These are phyloP conservation scores for Boloria selene DNA, from an alignment of 2,888 invertebrate species.

Conservation along the genomic window DNA sequence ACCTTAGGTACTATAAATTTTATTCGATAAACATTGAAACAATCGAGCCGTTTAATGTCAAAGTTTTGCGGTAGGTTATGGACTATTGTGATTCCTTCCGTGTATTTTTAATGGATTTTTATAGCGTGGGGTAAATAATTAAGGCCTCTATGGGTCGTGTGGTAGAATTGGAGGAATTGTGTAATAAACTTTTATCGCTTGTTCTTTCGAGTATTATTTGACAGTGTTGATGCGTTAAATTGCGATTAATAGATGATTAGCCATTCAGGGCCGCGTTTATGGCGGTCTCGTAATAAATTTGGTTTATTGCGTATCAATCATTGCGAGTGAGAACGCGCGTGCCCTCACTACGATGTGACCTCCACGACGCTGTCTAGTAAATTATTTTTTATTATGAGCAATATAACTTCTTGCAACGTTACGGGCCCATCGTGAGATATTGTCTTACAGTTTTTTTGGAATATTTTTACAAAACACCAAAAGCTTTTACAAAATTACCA, in stretches of 20 bases:
- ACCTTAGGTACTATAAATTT: conserved; percentile 67
- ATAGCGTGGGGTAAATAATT: conserved; percentile 31
- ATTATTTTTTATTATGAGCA: conserved; percentile 46
- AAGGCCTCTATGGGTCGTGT: background rate
- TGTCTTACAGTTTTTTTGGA: conserved; percentile 5
- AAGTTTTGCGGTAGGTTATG: conserved; percentile 75
- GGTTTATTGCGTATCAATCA: conserved; percentile 76
- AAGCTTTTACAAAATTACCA: no score
- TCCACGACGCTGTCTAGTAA: conserved; percentile 46
- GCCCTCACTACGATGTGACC: conserved; percentile 47
- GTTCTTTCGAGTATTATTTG: conserved; percentile 75
- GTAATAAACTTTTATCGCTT: conserved; percentile 69
- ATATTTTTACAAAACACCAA: background rate
- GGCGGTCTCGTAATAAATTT: conserved; percentile 72
- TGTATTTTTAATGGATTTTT: conserved; percentile 48
- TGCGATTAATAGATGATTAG: conserved; percentile 78
- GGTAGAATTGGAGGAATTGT: conserved; percentile 33
- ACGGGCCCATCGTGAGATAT: conserved; percentile 23
- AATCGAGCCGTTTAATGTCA: conserved; percentile 66
- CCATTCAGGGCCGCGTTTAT: conserved; percentile 68
- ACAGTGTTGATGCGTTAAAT: conserved; percentile 76
- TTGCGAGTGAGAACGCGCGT: conserved; percentile 39
- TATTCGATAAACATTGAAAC: conserved; percentile 78
- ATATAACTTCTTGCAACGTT: conserved; percentile 36
- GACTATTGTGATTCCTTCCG: conserved; percentile 65